Evolutionary conservation across 1,140 invertebrate species (phyloP), one percentile per base, ranked within the genome.

Genomic region (Saccostrea cuccullata): DNA sequence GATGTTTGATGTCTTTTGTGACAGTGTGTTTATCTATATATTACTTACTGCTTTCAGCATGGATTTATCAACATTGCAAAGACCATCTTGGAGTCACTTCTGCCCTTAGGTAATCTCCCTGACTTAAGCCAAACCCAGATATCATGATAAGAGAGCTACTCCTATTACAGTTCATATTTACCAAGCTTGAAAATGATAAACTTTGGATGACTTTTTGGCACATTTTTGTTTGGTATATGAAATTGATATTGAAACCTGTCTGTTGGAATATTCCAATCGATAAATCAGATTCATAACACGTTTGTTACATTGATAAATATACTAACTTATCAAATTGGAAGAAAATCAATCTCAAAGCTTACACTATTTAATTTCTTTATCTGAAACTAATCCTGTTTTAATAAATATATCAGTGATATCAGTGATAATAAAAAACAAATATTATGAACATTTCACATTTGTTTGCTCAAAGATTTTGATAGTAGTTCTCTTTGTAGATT

Each of bases 31-130:
- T 73, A 15, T 73, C 26, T 73, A 15, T 73, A 73, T 73, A 15
- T 26, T 73, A 73, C 30, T 73, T 73, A 36, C 23, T 36, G 70
- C 23, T 36, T 73, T 73, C 30, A 73, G 70, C 70, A 73, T 73
- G 70, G 70, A 26, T 73, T 73, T 73, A 73, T 73, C 70, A 30
- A 36, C 70, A 73, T 15, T 73, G 70, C 70, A 73, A 73, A 30
- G 70, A 73, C 70, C 70, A 73, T 73, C 70, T 73, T 73, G 70
- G 70, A 73, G 70, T 73, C 70, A 73, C 70, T 73, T 73, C 70
- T 73, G 70, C 70, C 70, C 70, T 36, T 73, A 36, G 70, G 70
- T 73, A 73, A 73, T 73, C 70, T 26, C 70, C 70, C 70, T 73
- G 70, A 15, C 70, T 73, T 73, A 73, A 30, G 26, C 70, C 70